Base-by-base conservation (phyloP, 1,140 invertebrate genomes). In the Ruditapes philippinarum region DNA sequence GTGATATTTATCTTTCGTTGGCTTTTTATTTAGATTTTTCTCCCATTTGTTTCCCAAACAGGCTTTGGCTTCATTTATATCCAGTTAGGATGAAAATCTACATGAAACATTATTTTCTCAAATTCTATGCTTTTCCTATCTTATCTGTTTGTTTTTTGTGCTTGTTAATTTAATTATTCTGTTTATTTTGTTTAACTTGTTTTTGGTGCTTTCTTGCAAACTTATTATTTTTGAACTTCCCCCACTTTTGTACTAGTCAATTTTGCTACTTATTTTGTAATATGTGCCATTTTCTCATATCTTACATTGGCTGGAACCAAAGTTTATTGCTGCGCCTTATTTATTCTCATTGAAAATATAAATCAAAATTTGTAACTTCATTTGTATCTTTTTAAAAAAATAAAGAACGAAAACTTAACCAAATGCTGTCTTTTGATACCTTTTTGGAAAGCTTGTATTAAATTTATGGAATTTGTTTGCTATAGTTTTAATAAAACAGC, bases 111-210 rank as follows among this genome's bases (percentile, higher is more conserved):
- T 14, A 11, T 78, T 54, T 49, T 11, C 22, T 51, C 7, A 25
- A 49, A 12, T 33, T 78, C 22, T 78, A 14, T 54, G 14, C n/a
- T 78, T 78, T 3, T 14, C 36, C 49, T 78, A 40, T 54, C n/a
- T 51, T 49, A 54, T 54, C 31, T 78, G 74, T 78, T 54, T 12
- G 54, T 36, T 28, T 28, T 57, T 54, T 54, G 45, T 73, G n/a
- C n/a, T n/a, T n/a, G 68, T 73, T 78, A 57, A 78, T 54, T 78
- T 78, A 51, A 78, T 78, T 33, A 70, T 49, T 74, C 17, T 78
- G 25, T 78, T 51, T n/a, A n/a, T n/a, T 78, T 51, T n/a, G 49
- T 78, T 19, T 17, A 51, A 54, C 45, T 54, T 14, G 25, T 36
- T 78, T 49, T 78, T 78, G 74, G 74, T 78, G 74, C 74, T 78